Evolutionary conservation across 2,113 vertebrate species (phyloP), one percentile per base, ranked within the genome.

Genomic region (Ailuropoda melanoleuca): DNA sequence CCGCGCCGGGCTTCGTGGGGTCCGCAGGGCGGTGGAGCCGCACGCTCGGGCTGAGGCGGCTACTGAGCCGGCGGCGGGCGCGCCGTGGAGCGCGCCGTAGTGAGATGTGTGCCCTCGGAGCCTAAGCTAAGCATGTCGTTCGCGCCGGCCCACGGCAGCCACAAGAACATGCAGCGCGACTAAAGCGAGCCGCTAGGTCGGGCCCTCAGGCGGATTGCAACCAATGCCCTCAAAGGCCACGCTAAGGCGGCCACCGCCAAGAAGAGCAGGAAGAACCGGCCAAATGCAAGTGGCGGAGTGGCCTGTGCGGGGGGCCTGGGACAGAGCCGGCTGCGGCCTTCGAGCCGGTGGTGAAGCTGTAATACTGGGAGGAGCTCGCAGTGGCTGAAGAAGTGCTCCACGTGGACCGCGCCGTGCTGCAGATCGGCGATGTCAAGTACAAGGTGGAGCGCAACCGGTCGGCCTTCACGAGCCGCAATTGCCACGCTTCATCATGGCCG

Each of bases 61-160:
- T 31, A 17, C 78, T 2, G 56, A 89, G 77, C 43, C 34, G 26
- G 78, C 87, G 58, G 80, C 58, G 34, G 70, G 56, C 8, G 56
- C 8, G 39, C 39, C 23, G 99, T 99, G 99, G 99, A 99, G 96
- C 98, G 98, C 31, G 99, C 99, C 0, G 99, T 99, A 64, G 99
- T 99, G 96, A 98, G 99, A n/a, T 99, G 99, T 50, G 98, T 99
- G 93, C 99, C 99, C 4, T 98, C 98, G 6, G 99, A 99, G 98
- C 96, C 99, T 26, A 99, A 99, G 85, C 98, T 99, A 90, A 99
- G 99, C 95, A 99, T 99, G 97, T 99, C 99, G 6, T 99, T 99
- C 87, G 97, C 97, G 26, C 82, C 99, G 72, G 98, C 99, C 7
- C 98, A 99, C 84, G 99, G 99, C 70, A 99, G 98, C 80, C 97